Base-by-base conservation (phyloP, 2,888 invertebrate genomes). In the Limnephilus auricula region DNA sequence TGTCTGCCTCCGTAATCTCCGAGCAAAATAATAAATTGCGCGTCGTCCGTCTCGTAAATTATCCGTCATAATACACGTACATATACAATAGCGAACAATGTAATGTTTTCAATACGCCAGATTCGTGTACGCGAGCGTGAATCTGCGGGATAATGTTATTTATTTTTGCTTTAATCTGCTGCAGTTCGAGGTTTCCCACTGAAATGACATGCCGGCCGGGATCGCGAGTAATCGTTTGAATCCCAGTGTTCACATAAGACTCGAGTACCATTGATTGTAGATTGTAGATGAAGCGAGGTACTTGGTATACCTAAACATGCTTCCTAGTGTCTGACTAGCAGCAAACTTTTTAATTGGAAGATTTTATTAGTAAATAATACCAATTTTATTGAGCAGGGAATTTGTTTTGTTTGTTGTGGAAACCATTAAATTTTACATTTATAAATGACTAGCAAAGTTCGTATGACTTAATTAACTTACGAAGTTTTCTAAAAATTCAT, bases 31-130 rank as follows among this genome's bases (percentile, higher is more conserved):
- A 30, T 31, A 31, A 45, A 31, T 30, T 40, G 30, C 37, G 40
- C 86, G 40, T n/a, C 50, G 86, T 31, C 86, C 45, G 50, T 6
- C 50, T 50, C 50, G 50, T 45, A 86, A 86, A 86, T 86, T 45
- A 86, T 82, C n/a, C 31, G 40, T 86, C 50, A 50, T 31, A 45
- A 45, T n/a, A n/a, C 50, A 32, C 37, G 83, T 31, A 86, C 50
- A 25, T 30, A 25, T 30, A 15, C 30, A 45, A 86, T 18, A 45
- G 82, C 25, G 84, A 40, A 85, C 45, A 40, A 30, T 86, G 31
- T 86, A 50, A 86, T 50, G 65, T 86, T 86, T 50, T 45, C 50
- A 86, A 50, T 86, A 31, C 50, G 65, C 50, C 45, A 86, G 50
- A 86, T 86, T 86, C 50, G 37, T 30, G 84, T 85, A 37, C n/a